A percentile compares a stretch with the other conserved stretches of the same genome.
Conservation (phyloP, 2,113 vertebrate species). For the Colinus virginianus region DNA sequence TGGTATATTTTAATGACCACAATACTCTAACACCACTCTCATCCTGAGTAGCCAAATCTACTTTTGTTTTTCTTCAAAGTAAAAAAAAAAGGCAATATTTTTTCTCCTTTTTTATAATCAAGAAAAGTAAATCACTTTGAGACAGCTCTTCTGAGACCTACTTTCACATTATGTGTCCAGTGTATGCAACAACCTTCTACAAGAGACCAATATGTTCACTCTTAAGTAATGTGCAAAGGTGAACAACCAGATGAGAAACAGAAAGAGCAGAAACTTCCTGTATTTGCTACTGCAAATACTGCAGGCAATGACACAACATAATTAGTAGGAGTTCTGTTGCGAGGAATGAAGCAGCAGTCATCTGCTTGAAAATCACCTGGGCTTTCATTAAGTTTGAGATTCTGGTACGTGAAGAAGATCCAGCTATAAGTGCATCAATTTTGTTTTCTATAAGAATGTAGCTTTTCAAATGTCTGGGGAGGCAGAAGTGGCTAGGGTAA, state of each 20-base stretch:
- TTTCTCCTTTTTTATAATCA: neutral
- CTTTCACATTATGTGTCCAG: neutral
- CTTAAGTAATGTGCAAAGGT: neutral
- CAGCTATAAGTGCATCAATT: neutral
- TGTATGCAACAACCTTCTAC: neutral
- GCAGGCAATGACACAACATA: neutral
- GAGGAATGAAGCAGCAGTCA: neutral
- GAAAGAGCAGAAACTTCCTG: neutral
- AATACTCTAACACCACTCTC: neutral
- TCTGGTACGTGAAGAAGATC: neutral
- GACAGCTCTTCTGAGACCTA: neutral
- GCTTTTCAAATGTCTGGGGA: neutral
- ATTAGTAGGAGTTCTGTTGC: neutral
- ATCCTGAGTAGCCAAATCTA: neutral
- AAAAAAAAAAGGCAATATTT: neutral
- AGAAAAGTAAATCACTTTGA: neutral
- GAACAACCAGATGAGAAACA: neutral
- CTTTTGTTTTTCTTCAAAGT: conserved; percentile 13
- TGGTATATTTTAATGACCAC: neutral
- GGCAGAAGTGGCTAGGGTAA: neutral
- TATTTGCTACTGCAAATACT: neutral
- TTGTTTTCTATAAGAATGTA: neutral
- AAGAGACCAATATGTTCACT: conserved; percentile 16
- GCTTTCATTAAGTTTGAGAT: neutral
- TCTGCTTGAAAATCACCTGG: neutral